Conservation (phyloP, 2,113 vertebrate species). For the Callocephalon fimbriatum region DNA sequence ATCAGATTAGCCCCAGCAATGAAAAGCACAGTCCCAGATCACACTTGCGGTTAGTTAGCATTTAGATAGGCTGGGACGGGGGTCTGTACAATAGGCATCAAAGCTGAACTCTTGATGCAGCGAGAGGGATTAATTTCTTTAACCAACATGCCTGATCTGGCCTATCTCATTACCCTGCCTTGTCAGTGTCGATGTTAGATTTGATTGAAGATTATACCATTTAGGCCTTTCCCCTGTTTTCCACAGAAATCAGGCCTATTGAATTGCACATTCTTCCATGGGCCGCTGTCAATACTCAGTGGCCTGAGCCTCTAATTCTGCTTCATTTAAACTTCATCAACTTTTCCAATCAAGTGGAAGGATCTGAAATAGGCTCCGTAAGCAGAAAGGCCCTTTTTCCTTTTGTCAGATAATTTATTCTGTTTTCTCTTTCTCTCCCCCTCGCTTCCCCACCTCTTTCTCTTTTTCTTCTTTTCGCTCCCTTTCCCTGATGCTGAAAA, state of each 20-base stretch:
- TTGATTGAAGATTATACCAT: constrained; percentile 98
- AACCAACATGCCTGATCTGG: constrained; percentile 87
- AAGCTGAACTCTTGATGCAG: constrained; percentile 79
- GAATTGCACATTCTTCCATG: constrained; percentile 64
- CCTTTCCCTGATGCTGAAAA: constrained; percentile 93
- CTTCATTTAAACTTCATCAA: constrained; percentile 99
- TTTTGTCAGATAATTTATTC: constrained; percentile 87
- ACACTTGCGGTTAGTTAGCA: constrained; percentile 89
- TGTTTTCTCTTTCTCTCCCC: constrained; percentile 71
- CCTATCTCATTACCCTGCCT: constrained; percentile 95
- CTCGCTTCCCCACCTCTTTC: constrained; percentile 61
- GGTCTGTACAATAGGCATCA: constrained; percentile 89
- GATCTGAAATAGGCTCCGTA: constrained; percentile 84
- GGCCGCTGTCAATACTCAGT: constrained; percentile 77
- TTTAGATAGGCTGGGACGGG: constrained; percentile 95
- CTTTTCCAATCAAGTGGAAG: constrained; percentile 99
- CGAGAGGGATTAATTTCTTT: constrained; percentile 85
- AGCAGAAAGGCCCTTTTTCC: constrained; percentile 76
- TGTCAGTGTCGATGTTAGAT: constrained; percentile 90
- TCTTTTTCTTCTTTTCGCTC: constrained; percentile 81
- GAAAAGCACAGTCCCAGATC: constrained; percentile 78
- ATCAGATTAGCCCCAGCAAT: constrained; percentile 83
- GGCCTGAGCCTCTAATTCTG: constrained; percentile 98
- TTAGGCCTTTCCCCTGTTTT: constrained; percentile 85
- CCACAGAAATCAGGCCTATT: constrained; percentile 81